Percentiles rank a stretch among this genome's conserved stretches.
phyloP scores from a whole-genome alignment of 2,888 invertebrate species.

The Patella depressa region DNA sequence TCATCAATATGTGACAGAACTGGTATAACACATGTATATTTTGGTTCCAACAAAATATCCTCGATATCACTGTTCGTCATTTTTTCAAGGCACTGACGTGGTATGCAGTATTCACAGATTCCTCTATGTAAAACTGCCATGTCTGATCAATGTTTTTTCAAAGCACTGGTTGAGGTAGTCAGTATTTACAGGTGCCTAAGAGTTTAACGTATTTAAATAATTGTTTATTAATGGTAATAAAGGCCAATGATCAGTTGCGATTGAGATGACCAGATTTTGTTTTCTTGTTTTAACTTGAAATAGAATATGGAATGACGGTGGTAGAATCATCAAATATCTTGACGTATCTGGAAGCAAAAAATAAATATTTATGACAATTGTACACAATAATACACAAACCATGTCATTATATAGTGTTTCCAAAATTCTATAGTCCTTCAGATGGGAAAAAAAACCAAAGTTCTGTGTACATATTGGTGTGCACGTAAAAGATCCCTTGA shows the following conservation, averaged over 20 bases:
- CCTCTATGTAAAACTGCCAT: neutral
- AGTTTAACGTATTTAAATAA: conserved; percentile 31
- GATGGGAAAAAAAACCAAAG: too few relatives aligned
- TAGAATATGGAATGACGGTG: conserved; percentile 47
- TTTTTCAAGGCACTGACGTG: neutral
- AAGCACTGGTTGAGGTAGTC: neutral
- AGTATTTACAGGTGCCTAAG: neutral
- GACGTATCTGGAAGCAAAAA: neutral
- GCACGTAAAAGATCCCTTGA: too few relatives aligned
- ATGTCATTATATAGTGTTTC: too few relatives aligned
- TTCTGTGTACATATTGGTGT: too few relatives aligned
- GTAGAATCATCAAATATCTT: conserved; percentile 43
- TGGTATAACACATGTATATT: too few relatives aligned
- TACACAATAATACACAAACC: too few relatives aligned
- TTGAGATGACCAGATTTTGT: conserved; percentile 37
- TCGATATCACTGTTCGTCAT: too few relatives aligned
- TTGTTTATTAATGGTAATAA: conserved; percentile 40
- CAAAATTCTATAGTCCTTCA: too few relatives aligned
- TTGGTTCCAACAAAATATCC: too few relatives aligned
- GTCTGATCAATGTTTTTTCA: neutral
- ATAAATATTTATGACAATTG: too few relatives aligned
- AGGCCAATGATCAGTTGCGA: conserved; percentile 44
- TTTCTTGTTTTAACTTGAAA: conserved; percentile 32
- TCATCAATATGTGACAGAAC: too few relatives aligned
- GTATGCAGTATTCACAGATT: neutral